Base-by-base conservation (phyloP, 2,113 vertebrate genomes). In the Rhipidura dahli region DNA sequence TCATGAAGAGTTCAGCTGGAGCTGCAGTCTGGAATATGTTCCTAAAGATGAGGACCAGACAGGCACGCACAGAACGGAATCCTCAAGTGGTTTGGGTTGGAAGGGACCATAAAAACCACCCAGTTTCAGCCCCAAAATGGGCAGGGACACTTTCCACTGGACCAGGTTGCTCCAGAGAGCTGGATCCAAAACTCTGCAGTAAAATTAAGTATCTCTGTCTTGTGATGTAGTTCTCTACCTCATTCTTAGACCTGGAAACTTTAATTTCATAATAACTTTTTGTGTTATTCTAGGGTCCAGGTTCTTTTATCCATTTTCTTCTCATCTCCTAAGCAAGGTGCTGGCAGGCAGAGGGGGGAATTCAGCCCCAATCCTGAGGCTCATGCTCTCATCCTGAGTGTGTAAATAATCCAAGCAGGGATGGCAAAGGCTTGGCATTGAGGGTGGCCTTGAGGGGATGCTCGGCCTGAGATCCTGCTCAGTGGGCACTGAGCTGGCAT, bases 331-430 rank as follows among this genome's bases (percentile, higher is more conserved):
- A 30, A 73, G 21, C 0, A 0, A 17, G 11, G 0, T 5, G n/a
- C 49, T 50, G 76, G 77, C 51, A 71, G 81, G 59, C 35, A 6
- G 30, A 3, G 1, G 0, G n/a, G 18, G 40, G 68, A 22, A 13
- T 33, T 39, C 2, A 1, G 37, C 45, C 56, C n/a, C 0, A 0
- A 19, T 23, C 49, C 65, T 27, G 47, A 37, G 10, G 13, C 51
- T 49, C 0, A 0, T 33, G 35, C 85, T 78, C 16, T 0, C 40
- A 30, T 28, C 56, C 68, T 0, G 4, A 27, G 39, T 2, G 18
- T 0, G 1, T 14, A 8, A 40, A 54, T 35, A 15, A 69, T 44
- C 57, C 31, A 2, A 13, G 35, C 50, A 6, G 70, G 78, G 42
- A 5, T 69, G 23, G 33, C 33, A 9, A 31, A 50, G 54, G 50